Conservation (phyloP, 2,888 invertebrate genomes). For the Drosophila borborema region DNA sequence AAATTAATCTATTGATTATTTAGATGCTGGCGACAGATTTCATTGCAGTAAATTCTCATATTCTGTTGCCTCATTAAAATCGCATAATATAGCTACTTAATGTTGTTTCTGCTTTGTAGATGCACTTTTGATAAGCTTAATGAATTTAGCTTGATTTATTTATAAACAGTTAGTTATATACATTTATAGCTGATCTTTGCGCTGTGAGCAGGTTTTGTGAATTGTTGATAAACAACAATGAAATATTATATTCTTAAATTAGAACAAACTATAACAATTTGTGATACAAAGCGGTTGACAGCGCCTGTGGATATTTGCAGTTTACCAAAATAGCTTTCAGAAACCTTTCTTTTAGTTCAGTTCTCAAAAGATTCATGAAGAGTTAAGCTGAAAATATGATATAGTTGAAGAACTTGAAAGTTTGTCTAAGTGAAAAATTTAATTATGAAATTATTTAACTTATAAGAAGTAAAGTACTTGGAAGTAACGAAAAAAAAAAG, state of each 20-base stretch:
- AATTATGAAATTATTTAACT: too few species aligned
- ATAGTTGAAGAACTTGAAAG: too few species aligned
- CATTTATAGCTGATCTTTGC: background rate
- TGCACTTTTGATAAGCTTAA: slow-evolving; percentile 4
- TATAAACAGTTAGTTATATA: background rate
- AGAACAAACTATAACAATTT: background rate
- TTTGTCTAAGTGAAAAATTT: too few species aligned
- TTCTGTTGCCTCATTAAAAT: background rate
- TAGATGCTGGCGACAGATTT: background rate
- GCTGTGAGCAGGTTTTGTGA: background rate
- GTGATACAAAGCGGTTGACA: background rate
- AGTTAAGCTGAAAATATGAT: background rate
- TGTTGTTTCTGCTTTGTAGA: slow-evolving; percentile 4
- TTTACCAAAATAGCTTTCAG: background rate
- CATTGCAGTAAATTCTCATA: background rate
- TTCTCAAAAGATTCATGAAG: background rate
- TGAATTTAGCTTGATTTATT: background rate
- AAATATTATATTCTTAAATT: background rate
- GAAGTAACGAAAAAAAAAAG: too few species aligned
- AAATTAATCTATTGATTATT: background rate
- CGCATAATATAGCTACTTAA: background rate
- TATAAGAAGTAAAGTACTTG: background rate
- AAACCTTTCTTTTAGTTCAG: background rate
- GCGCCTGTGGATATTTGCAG: background rate
- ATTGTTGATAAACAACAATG: background rate